Evolutionary conservation across 2,797 vertebrate genomes (phyloP).

Genomic region (Cryptoblepharus egeriae): DNA sequence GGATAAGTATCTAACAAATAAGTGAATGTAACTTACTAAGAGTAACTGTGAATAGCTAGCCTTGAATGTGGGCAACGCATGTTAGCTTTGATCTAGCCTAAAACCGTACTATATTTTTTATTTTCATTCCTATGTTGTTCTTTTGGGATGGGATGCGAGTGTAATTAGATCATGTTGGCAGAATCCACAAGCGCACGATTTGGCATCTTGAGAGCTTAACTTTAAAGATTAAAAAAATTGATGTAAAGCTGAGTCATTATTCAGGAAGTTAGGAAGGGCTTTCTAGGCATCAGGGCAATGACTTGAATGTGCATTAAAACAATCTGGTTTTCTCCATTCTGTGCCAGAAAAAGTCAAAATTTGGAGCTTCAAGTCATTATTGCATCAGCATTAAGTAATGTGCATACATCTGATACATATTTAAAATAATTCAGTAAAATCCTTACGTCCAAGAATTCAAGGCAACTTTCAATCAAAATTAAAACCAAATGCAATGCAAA

Average conservation of each 20-base stretch:
- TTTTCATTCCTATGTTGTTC: neutral
- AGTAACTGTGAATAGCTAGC: neutral
- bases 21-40: neutral
- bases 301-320: neutral
- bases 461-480: too few species aligned
- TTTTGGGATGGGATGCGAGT: neutral
- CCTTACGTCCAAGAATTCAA: too few species aligned
- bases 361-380: neutral
- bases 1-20: too few species aligned
- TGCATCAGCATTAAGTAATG: neutral
- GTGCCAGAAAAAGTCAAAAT: neutral
- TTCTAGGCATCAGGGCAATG: neutral
- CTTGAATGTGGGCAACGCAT: too few species aligned
- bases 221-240: neutral
- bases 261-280: neutral
- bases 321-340: neutral
- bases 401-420: neutral
- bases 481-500: too few species aligned
- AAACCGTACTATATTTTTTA: too few species aligned
- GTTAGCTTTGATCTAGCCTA: too few species aligned
- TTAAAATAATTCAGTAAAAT: too few species aligned
- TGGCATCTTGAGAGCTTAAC: neutral
- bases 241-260: neutral
- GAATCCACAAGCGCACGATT: neutral
- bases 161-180: neutral